Evolutionary conservation across 2,888 invertebrate genomes (phyloP).

Genomic region (Habrosyne pyritoides): DNA sequence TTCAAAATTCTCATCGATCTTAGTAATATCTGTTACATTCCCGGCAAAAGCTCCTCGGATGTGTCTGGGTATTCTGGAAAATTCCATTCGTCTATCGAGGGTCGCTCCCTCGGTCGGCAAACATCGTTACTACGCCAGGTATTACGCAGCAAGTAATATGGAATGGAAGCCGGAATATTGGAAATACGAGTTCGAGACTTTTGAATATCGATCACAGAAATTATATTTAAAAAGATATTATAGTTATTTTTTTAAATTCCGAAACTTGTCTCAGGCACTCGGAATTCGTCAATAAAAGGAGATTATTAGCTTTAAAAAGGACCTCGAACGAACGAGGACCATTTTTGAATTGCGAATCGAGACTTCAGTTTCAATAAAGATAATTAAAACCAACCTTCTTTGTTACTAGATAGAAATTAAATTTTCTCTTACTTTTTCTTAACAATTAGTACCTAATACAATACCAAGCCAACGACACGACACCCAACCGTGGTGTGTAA

Average conservation of each 20-base stretch:
- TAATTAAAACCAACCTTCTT: too few species aligned
- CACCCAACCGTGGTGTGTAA: slow-evolving; percentile 20
- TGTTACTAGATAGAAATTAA: background rate
- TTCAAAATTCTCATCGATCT: background rate
- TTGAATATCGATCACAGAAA: background rate
- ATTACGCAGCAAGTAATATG: background rate
- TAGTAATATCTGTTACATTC: background rate
- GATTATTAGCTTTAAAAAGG: background rate
- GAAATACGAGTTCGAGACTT: background rate
- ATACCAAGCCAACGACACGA: background rate
- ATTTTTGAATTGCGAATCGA: too few species aligned
- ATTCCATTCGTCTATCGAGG: slow-evolving; percentile 21
- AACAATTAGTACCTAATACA: slow-evolving; percentile 1
- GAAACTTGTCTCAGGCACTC: background rate
- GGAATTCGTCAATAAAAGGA: background rate
- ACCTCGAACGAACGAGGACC: too few species aligned
- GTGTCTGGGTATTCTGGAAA: slow-evolving; percentile 20
- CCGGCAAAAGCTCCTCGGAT: background rate
- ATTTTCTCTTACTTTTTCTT: background rate
- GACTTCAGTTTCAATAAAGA: too few species aligned
- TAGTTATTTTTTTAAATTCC: too few species aligned
- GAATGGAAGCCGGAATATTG: slow-evolving; percentile 1
- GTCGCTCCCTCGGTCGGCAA: slow-evolving; percentile 3
- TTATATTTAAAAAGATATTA: too few species aligned
- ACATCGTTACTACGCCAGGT: slow-evolving; percentile 1